Evolutionary conservation across 1,140 invertebrate genomes (phyloP).

Genomic region (Drosophila sucinea): DNA sequence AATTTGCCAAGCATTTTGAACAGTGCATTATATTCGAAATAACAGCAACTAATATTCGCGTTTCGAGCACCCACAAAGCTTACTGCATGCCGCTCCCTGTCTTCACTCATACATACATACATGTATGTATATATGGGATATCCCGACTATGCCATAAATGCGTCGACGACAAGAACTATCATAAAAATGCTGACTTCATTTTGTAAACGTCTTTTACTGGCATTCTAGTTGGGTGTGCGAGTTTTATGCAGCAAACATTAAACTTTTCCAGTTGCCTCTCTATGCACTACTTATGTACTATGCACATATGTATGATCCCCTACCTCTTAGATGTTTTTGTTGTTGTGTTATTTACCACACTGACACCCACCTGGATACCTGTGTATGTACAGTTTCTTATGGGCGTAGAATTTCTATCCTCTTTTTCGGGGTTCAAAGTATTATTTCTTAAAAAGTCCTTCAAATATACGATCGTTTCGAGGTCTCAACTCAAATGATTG

Average conservation of each 20-base stretch:
- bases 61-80: slow-evolving; percentile 56
- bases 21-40: slow-evolving; percentile 38
- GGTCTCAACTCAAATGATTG: too few relatives aligned
- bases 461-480: too few relatives aligned
- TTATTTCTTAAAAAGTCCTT: too few relatives aligned
- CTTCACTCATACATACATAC: slow-evolving; percentile 1
- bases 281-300: slow-evolving; percentile 5
- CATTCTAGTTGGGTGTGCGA: slow-evolving; percentile 21
- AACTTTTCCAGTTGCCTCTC: slow-evolving; percentile 10
- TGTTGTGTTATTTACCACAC: not conserved
- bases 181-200: slow-evolving; percentile 65
- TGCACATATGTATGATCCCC: not conserved
- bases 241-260: slow-evolving; percentile 8
- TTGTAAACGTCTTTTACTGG: slow-evolving; percentile 52
- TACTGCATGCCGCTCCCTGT: slow-evolving; percentile 33
- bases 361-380: not conserved
- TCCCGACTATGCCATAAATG: slow-evolving; percentile 56
- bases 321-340: not conserved
- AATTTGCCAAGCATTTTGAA: not conserved
- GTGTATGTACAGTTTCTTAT: not conserved
- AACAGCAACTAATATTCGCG: slow-evolving; percentile 59
- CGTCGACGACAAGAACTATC: slow-evolving; percentile 51
- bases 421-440: not conserved
- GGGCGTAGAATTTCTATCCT: not conserved
- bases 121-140: slow-evolving; percentile 24